phyloP scores from a whole-genome alignment of 2,797 vertebrate genomes.

The Myotis findleyi region DNA sequence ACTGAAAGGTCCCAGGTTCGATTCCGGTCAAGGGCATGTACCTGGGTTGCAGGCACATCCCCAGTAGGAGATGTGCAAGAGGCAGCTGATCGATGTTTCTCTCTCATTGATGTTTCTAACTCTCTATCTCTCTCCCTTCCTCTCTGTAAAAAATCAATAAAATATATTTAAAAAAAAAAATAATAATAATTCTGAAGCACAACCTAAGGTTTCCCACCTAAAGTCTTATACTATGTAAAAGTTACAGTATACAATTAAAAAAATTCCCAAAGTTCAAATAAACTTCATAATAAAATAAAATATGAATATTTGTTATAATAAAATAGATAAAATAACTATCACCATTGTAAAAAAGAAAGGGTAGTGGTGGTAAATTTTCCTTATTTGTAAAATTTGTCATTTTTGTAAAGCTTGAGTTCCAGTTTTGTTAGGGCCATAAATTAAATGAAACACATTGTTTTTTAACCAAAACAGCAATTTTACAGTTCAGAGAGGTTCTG shows the following conservation, averaged over 20 bases:
- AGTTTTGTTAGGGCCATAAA: constrained; percentile 50
- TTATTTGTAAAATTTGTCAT: constrained; percentile 18
- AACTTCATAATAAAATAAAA: constrained; percentile 38
- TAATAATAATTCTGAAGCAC: constrained; percentile 34
- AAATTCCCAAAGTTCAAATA: constrained; percentile 22
- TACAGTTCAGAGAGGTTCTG: neutral
- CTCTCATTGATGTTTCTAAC: too few species aligned
- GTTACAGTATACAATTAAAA: neutral
- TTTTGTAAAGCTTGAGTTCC: neutral
- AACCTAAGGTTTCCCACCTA: neutral
- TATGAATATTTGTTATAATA: neutral
- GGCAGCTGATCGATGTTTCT: too few species aligned
- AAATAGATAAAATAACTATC: constrained; percentile 35
- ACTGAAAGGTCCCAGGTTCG: too few species aligned
- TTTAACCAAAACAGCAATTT: constrained; percentile 14
- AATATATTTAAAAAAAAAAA: too few species aligned
- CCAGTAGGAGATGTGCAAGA: too few species aligned
- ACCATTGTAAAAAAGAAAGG: neutral
- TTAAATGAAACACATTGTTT: neutral
- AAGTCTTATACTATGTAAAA: neutral
- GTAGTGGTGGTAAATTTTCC: neutral
- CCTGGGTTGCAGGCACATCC: too few species aligned
- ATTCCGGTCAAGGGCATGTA: too few species aligned
- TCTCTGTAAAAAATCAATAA: too few species aligned
- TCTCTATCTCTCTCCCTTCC: too few species aligned